Evolutionary conservation across 2,797 vertebrate genomes (phyloP), one percentile per base, ranked within the genome.

Genomic region (Linurgus olivaceus): DNA sequence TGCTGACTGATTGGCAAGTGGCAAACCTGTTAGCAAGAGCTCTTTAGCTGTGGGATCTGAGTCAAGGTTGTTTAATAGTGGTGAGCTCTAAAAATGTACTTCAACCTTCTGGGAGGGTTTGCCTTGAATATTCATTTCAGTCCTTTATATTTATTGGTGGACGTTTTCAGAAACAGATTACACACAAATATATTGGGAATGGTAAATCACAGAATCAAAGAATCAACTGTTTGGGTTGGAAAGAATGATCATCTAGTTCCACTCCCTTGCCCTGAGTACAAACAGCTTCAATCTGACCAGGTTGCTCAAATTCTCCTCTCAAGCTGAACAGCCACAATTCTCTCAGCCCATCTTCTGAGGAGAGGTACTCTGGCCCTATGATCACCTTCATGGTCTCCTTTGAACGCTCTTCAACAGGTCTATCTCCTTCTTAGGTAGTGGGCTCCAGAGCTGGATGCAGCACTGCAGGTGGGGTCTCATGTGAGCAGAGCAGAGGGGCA

Each of bases 1-100:
- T 72, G 47, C 57, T 86, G 61, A 86, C 68, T 94, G 91, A 96
- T 67, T 75, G 86, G 66, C 48, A 90, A 90, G 82, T 63, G 1
- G 1, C 52, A 88, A 94, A 86, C n/a, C 26, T 67, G 55, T 67
- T 90, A 86, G 70, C 38, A 65, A 72, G 84, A 81, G 44, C 66
- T 72, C 74, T 91, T 94, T 74, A 83, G 61, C 44, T 52, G 66
- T 82, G 82, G 47, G 26, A 82, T 91, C 54, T 71, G 71, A 86
- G 42, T 58, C 11, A 47, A 68, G 6, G 25, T 48, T 81, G 70
- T 85, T 95, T 72, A 83, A 94, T 78, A 84, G n/a, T 61, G 42
- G 77, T 63, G 68, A 50, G 37, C n/a, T 48, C 58, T 84, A 45
- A 94, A 93, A 87, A 81, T 38, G 5, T 78, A 68, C 45, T 79